phyloP scores from a whole-genome alignment of 2,888 invertebrate species.

The Itoplectis maculator region DNA sequence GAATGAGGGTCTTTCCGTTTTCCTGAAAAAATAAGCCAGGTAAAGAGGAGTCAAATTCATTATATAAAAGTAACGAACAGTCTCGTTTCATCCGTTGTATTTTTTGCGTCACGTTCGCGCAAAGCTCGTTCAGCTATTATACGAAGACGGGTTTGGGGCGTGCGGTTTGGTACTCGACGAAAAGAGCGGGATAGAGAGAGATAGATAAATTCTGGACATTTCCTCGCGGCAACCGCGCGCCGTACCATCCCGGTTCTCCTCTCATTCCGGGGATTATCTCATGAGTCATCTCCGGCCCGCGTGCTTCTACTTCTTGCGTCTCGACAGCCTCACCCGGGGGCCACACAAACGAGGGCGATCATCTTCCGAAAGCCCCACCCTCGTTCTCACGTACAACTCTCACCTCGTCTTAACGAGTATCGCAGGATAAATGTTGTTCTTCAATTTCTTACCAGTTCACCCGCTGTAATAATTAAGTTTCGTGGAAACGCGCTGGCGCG shows the following conservation, averaged over 20 bases:
- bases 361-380: constrained; percentile 13
- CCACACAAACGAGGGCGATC: constrained; percentile 38
- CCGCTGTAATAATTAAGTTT: constrained; percentile 58
- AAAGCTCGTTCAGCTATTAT: constrained; percentile 41
- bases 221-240: constrained; percentile 9
- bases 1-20: neutral
- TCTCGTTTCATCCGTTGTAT: constrained; percentile 28
- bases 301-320: constrained; percentile 27
- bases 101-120: constrained; percentile 47
- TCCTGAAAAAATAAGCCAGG: neutral
- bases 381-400: constrained; percentile 25
- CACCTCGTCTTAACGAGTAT: constrained; percentile 37
- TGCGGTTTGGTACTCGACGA: neutral
- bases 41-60: constrained; percentile 26
- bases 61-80: constrained; percentile 26
- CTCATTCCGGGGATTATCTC: constrained; percentile 60
- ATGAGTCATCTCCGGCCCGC: constrained; percentile 50
- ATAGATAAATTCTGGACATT: constrained; percentile 61
- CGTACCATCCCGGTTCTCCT: constrained; percentile 16
- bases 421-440: constrained; percentile 63
- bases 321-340: constrained; percentile 22
- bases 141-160: neutral
- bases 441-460: constrained; percentile 52
- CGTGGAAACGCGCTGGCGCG: constrained; percentile 13
- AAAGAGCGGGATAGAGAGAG: constrained; percentile 14